Conservation (phyloP, 2,797 vertebrate species). For the Pangasius krempfi region DNA sequence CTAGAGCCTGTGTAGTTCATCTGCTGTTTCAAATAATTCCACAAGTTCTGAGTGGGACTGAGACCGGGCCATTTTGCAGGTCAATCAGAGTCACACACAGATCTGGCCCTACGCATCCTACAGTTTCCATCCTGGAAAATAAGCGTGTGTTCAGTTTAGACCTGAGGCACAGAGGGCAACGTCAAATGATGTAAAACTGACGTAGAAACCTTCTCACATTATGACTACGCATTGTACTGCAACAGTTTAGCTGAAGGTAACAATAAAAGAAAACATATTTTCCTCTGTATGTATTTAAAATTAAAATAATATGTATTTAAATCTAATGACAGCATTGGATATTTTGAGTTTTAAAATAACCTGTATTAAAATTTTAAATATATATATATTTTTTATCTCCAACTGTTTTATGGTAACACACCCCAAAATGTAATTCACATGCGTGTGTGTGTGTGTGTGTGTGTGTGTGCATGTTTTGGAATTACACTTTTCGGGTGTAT, state of each 20-base stretch:
- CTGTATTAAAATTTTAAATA: not conserved
- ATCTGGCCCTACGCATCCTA: not conserved
- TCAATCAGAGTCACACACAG: not conserved
- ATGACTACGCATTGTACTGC: not conserved
- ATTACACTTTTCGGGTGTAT: not conserved
- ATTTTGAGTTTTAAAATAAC: not conserved
- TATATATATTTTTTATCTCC: too few relatives aligned
- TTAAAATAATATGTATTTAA: not conserved
- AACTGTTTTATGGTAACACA: not conserved
- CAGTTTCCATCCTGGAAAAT: not conserved
- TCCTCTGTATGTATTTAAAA: not conserved
- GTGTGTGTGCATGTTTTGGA: not conserved
- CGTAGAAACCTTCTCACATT: not conserved
- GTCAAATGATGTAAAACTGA: not conserved
- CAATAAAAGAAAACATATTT: not conserved
- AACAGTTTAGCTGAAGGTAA: not conserved
- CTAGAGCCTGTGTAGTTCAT: not conserved
- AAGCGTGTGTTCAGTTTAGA: not conserved
- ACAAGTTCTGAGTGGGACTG: not conserved
- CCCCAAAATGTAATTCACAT: not conserved
- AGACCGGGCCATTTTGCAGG: not conserved
- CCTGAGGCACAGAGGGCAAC: not conserved
- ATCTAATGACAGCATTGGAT: not conserved
- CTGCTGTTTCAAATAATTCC: not conserved
- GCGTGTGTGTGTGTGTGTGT: not conserved